Base-by-base conservation (phyloP, 2,888 invertebrate species). In the Erannis defoliaria region DNA sequence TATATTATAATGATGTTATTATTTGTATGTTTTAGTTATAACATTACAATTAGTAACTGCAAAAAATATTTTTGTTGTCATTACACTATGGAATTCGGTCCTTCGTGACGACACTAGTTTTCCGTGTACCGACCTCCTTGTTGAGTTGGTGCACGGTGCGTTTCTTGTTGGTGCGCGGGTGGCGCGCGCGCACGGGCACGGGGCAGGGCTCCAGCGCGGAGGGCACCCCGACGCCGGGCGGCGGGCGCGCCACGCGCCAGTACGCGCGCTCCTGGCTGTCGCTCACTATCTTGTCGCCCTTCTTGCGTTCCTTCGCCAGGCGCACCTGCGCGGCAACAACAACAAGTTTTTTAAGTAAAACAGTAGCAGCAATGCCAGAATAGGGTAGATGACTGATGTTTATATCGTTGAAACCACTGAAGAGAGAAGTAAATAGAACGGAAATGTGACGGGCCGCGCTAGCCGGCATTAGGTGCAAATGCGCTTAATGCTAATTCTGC, bases 181-280 rank as follows among this genome's bases (percentile, higher is more conserved):
- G 96, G 63, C 96, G 94, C 76, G 95, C 95, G 65, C 97, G 94
- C 63, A 95, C 96, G 45, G 97, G 97, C 72, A 97, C 96, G 35
- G 97, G 98, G 80, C 97, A 96, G 62, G 96, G 96, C 88, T 98
- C 98, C 70, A 98, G 93, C 68, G 96, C 96, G 79, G 96, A 96
- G 69, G 96, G 94, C 85, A 96, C 96, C 59, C 98, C 98, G 18
- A 98, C 96, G 60, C 98, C 98, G 18, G 98, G 98, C 60, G 98
- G 98, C 55, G 99, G 99, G 76, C 98, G 95, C 82, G 98, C 97
- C 58, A 99, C 97, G 70, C 98, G 95, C 99, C 99, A 99, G 92
- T 98, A 99, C 53, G 99, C 99, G 72, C 98, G 95, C 88, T 99
- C 99, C 78, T 99, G 99, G 70, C 98, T 98, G 88, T 99, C 99